A percentile compares a stretch with the other conserved stretches of the same genome.
phyloP scores from a whole-genome alignment of 1,140 invertebrate species.

The Eurosta solidaginis region DNA sequence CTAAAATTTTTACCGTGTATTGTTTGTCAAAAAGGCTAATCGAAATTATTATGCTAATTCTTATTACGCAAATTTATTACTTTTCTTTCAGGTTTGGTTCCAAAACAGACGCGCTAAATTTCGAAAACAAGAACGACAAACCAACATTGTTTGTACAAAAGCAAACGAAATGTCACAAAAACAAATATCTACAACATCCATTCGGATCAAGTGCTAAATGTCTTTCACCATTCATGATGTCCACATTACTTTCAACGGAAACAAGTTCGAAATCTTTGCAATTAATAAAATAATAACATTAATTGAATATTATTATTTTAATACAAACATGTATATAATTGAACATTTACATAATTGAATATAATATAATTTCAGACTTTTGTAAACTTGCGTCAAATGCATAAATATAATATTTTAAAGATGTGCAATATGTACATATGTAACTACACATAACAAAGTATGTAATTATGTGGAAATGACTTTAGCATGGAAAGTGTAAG shows the following conservation, averaged over 20 bases:
- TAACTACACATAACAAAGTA: background rate
- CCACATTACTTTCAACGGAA: background rate
- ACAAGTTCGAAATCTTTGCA: slow-evolving; percentile 16
- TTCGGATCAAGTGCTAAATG: background rate
- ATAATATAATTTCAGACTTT: background rate
- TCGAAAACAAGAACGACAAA: slow-evolving; percentile 34
- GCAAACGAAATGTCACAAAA: background rate
- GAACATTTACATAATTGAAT: too few relatives aligned
- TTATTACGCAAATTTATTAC: background rate
- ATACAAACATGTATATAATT: background rate
- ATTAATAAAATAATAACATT: slow-evolving; percentile 5
- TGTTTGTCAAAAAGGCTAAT: too few relatives aligned
- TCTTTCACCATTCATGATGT: slow-evolving; percentile 21
- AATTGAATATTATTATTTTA: background rate
- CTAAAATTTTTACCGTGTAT: too few relatives aligned
- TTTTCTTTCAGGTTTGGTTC: slow-evolving; percentile 33
- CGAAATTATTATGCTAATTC: too few relatives aligned
- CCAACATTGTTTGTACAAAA: background rate
- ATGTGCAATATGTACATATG: slow-evolving; percentile 26
- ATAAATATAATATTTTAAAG: slow-evolving; percentile 9
- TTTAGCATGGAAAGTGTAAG: background rate
- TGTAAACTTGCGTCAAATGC: background rate
- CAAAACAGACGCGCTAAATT: slow-evolving; percentile 35
- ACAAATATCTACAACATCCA: background rate
- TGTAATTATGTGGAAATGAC: background rate